Evolutionary conservation across 2,113 vertebrate species (phyloP).

Genomic region (Channa maculata): DNA sequence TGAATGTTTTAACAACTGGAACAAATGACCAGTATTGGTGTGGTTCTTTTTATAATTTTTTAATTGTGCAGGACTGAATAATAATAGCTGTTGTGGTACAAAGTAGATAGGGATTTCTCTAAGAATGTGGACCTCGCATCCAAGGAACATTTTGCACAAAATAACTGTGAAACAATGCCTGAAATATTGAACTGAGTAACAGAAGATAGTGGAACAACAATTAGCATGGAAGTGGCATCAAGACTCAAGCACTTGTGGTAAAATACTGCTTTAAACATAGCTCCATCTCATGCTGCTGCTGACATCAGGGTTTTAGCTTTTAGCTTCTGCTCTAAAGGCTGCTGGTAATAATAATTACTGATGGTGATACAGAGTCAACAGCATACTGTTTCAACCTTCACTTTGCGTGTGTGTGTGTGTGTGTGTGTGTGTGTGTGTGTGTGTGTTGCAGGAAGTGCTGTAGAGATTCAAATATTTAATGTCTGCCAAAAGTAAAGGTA

Average conservation of each 20-base stretch:
- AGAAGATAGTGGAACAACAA: neutral
- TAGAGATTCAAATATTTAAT: neutral
- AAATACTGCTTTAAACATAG: neutral
- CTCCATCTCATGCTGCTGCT: constrained; percentile 3
- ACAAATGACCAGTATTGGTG: too few relatives aligned
- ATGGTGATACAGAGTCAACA: neutral
- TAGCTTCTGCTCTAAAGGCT: neutral
- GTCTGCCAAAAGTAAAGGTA: neutral
- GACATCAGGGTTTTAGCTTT: constrained; percentile 2
- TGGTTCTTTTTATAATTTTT: too few relatives aligned
- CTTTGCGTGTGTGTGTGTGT: neutral
- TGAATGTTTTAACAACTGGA: too few relatives aligned
- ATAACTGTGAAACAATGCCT: neutral
- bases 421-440: neutral
- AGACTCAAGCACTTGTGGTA: neutral
- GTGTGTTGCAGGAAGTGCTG: neutral
- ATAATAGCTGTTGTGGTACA: too few relatives aligned
- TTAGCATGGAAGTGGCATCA: neutral
- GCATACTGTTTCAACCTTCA: neutral
- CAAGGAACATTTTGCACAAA: neutral
- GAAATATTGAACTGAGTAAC: neutral
- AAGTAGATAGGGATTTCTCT: too few relatives aligned
- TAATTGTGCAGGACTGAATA: too few relatives aligned
- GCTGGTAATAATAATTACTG: neutral
- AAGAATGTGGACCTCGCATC: too few relatives aligned